phyloP scores from a whole-genome alignment of 2,888 invertebrate species.

The Yponomeuta plumbellus region DNA sequence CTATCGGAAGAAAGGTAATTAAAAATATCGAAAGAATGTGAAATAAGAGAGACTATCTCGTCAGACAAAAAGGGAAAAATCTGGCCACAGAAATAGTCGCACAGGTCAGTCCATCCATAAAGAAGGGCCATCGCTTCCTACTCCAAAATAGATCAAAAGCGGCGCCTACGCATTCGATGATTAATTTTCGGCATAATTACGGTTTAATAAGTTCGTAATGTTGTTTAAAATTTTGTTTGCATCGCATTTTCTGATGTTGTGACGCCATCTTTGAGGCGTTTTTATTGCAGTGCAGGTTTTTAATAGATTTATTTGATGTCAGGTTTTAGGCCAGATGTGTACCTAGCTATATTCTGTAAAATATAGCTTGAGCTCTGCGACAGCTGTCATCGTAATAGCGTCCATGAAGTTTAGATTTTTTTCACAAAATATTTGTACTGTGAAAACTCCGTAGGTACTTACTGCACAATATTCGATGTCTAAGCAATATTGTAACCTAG shows the following conservation, averaged over 20 bases:
- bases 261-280: conserved; percentile 31
- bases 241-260: conserved; percentile 31
- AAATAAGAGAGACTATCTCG: conserved; percentile 1
- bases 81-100: background rate
- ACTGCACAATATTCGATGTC: too few relatives aligned
- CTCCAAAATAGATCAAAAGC: conserved; percentile 60
- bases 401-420: too few relatives aligned
- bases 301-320: conserved; percentile 3
- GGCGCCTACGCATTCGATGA: conserved; percentile 31
- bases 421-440: too few relatives aligned
- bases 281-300: conserved; percentile 2
- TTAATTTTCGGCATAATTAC: conserved; percentile 54
- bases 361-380: too few relatives aligned
- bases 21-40: background rate
- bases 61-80: conserved; percentile 10
- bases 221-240: conserved; percentile 25
- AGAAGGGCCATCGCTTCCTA: conserved; percentile 41
- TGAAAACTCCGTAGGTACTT: too few relatives aligned
- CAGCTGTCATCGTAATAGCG: too few relatives aligned
- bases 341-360: background rate
- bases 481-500: too few relatives aligned
- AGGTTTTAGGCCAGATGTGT: background rate
- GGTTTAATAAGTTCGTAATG: conserved; percentile 39
- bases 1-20: background rate
- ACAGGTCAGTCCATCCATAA: conserved; percentile 18